Evolutionary conservation across 2,113 vertebrate species (phyloP).

Genomic region (Phrynosoma blainvillii): DNA sequence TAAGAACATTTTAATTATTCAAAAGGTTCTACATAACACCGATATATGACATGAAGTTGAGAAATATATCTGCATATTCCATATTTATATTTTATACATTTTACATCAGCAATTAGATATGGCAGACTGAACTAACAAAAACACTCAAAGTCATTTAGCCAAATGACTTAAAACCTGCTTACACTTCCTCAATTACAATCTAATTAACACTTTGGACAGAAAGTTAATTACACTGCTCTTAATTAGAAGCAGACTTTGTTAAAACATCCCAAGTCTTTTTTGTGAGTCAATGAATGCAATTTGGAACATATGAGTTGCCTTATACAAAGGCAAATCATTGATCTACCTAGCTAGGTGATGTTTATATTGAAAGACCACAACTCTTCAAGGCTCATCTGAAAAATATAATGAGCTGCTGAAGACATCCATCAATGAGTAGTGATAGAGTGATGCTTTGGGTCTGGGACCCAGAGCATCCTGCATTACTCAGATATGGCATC

Average conservation of each 20-base stretch:
- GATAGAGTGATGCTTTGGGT: no score
- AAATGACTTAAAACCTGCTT: constrained; percentile 14
- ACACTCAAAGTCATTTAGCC: not conserved
- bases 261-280: not conserved
- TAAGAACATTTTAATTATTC: not conserved
- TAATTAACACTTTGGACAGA: constrained; percentile 26
- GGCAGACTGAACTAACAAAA: not conserved
- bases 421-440: no score
- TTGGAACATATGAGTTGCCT: not conserved
- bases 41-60: not conserved
- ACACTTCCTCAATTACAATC: constrained; percentile 16
- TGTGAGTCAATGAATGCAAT: constrained; percentile 8
- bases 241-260: constrained; percentile 13
- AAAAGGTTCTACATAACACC: not conserved
- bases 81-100: not conserved
- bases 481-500: not conserved
- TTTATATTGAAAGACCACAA: not conserved
- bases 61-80: not conserved
- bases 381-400: not conserved
- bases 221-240: constrained; percentile 24
- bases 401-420: no score
- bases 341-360: not conserved
- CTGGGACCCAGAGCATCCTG: not conserved
- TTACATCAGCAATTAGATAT: constrained; percentile 10
- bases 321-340: not conserved